Evolutionary conservation across 2,113 vertebrate genomes (phyloP), one percentile per base, ranked within the genome.

Genomic region (Oryzias melastigma): DNA sequence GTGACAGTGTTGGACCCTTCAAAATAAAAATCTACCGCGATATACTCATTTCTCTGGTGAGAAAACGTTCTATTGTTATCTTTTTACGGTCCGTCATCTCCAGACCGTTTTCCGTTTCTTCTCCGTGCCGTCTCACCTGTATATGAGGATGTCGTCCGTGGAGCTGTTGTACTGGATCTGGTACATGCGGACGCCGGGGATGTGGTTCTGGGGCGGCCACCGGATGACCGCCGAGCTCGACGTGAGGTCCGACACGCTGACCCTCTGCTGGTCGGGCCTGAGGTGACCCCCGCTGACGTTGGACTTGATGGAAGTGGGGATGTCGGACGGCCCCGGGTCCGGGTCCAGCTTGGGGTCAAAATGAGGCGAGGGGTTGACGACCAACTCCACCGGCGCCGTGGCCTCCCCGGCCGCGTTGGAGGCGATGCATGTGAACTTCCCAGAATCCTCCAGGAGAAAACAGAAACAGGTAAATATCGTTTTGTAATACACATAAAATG

Each of bases 101-200:
- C 22, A 22, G 22, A 22, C 22, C 22, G 22, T 22, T 22, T 35
- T 35, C 35, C 8, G 7, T 7, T 35, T 35, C 7, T 10, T 7
- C 19, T 3, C 10, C 19, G 3, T 27, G 16, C 15, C 0, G 14
- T 55, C 87, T 73, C 40, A 92, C 93, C 93, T 92, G 88, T 94
- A 94, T 40, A 93, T 92, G 52, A 93, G 91, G 14, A 92, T 90
- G 13, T 93, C 91, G 14, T 94, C 93, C 0, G 87, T 83, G 29
- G 92, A 93, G 85, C 93, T 94, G 90, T 94, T 94, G 87, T 94
- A 94, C 73, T 94, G 93, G 75, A 94, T 87, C 91, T 94, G 93
- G 84, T 93, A 94, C 91, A 93, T 93, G 49, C 93, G 90, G 18
- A 94, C 91, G 2, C 92, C 92, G 0, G 93, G 92, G 22, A 93